A percentile compares a stretch with the other conserved stretches of the same genome.
These are phyloP conservation scores for Gibbula magus DNA, from an alignment of 2,888 invertebrate species.

Conservation along the genomic window DNA sequence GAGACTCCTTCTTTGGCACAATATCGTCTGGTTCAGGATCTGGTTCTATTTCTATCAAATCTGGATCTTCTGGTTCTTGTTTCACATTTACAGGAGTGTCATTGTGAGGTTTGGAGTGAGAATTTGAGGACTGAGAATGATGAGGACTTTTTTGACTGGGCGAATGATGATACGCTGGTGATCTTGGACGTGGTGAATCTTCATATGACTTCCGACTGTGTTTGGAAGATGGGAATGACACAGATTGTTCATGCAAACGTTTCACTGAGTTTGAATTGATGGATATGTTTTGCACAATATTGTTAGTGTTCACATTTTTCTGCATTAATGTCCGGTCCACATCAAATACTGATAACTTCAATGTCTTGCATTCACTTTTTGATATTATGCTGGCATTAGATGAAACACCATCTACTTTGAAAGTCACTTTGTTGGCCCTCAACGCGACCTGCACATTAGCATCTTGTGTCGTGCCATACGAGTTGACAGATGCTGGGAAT, in stretches of 20 bases:
- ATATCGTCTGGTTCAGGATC: background rate
- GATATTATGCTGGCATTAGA: slow-evolving; percentile 1
- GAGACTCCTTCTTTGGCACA: slow-evolving; percentile 4
- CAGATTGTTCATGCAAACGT: background rate
- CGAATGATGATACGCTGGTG: background rate
- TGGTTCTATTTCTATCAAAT: slow-evolving; percentile 9
- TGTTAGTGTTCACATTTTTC: background rate
- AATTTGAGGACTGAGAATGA: background rate
- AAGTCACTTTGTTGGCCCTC: background rate
- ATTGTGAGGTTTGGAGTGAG: background rate
- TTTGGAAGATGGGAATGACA: background rate
- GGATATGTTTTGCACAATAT: background rate
- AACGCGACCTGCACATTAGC: background rate
- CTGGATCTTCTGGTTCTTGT: slow-evolving; percentile 10
- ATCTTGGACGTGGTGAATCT: background rate
- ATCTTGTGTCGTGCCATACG: background rate
- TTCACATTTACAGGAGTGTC: slow-evolving; percentile 6
- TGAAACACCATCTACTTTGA: slow-evolving; percentile 9
- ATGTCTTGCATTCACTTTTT: slow-evolving; percentile 3
- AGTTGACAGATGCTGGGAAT: background rate
- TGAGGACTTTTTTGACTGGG: background rate
- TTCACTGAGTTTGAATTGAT: background rate
- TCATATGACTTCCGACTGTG: background rate
- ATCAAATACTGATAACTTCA: background rate
- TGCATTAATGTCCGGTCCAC: background rate